Evolutionary conservation across 2,888 invertebrate genomes (phyloP).

Genomic region (Timema cristinae): DNA sequence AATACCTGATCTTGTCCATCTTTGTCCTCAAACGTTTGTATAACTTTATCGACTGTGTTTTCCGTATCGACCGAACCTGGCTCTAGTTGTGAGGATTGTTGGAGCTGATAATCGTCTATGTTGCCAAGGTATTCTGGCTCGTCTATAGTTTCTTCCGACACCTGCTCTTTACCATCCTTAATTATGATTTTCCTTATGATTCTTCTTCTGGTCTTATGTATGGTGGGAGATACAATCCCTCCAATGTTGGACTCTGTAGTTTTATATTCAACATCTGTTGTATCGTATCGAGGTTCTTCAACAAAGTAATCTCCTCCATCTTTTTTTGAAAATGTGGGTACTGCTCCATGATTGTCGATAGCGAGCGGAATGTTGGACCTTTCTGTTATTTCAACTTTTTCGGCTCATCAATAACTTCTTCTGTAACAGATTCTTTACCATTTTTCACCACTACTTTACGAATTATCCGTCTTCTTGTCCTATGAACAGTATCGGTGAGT

Average conservation of each 20-base stretch:
- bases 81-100: conserved; percentile 36
- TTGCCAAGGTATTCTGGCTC: conserved; percentile 66
- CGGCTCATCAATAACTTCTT: not conserved
- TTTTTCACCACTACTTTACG: not conserved
- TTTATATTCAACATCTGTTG: too few species aligned
- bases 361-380: not conserved
- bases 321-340: too few species aligned
- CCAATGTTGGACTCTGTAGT: too few species aligned
- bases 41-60: too few species aligned
- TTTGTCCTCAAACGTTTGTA: too few species aligned
- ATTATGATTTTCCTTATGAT: conserved; percentile 73
- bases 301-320: too few species aligned
- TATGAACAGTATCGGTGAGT: not conserved
- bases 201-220: conserved; percentile 53
- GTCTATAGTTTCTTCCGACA: conserved; percentile 77
- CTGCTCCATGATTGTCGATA: too few species aligned
- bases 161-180: conserved; percentile 77
- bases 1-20: conserved; percentile 48
- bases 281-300: too few species aligned
- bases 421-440: not conserved
- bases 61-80: too few species aligned
- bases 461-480: not conserved
- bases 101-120: too few species aligned
- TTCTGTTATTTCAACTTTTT: not conserved
- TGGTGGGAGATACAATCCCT: too few species aligned